A percentile compares a stretch with the other conserved stretches of the same genome.
Conservation (phyloP, 2,888 invertebrate genomes). For the Fragum whitleyi region DNA sequence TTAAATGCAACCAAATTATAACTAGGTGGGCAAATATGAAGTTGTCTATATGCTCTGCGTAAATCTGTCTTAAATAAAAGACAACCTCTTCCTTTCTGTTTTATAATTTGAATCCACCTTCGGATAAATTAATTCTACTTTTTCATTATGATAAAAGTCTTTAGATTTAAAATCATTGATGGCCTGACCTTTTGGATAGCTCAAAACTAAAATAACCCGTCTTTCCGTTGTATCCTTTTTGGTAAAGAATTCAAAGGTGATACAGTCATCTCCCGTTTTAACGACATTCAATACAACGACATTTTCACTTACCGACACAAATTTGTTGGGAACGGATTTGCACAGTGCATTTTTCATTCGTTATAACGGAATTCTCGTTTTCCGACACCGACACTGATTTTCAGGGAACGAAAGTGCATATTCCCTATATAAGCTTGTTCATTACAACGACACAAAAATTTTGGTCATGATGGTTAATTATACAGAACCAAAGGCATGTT, state of each 20-base stretch:
- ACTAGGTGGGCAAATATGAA: background rate
- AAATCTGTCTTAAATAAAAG: slow-evolving; percentile 5
- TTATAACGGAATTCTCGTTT: too few species aligned
- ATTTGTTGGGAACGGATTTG: too few species aligned
- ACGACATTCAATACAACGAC: too few species aligned
- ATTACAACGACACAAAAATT: too few species aligned
- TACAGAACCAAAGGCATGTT: too few species aligned
- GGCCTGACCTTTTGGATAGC: background rate
- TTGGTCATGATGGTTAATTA: too few species aligned
- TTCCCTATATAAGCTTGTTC: too few species aligned
- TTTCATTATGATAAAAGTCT: slow-evolving; percentile 7
- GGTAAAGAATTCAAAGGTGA: background rate
- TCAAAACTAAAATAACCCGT: background rate
- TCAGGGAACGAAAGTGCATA: too few species aligned
- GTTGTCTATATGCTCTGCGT: slow-evolving; percentile 9
- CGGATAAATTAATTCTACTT: background rate
- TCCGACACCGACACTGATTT: too few species aligned
- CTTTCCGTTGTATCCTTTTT: slow-evolving; percentile 8
- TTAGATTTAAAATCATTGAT: slow-evolving; percentile 2
- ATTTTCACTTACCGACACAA: too few species aligned
- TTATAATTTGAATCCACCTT: slow-evolving; percentile 4
- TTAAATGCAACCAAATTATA: slow-evolving; percentile 15
- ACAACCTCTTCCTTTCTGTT: background rate
- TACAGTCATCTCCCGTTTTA: too few species aligned
- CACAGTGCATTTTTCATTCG: too few species aligned